Percentiles rank a stretch among this genome's conserved stretches.
Evolutionary conservation across 1,140 invertebrate genomes (phyloP).

Genomic region (Diabrotica virgifera): DNA sequence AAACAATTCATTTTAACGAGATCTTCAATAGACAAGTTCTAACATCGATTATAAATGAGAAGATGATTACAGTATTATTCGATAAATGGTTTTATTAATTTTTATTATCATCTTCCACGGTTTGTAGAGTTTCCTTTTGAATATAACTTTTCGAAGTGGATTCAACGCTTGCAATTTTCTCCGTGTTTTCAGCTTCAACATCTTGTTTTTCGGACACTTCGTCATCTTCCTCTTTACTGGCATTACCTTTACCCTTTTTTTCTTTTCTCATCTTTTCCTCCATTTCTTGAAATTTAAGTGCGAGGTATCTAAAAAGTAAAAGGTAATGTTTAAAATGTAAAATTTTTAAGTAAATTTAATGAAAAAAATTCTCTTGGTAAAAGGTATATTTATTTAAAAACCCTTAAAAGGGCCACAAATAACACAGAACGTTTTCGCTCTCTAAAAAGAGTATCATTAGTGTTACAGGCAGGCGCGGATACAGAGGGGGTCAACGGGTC

Average conservation of each 20-base stretch:
- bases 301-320: constrained; percentile 62
- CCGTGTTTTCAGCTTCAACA: constrained; percentile 30
- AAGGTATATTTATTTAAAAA: too few species aligned
- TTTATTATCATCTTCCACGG: constrained; percentile 15
- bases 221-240: constrained; percentile 22
- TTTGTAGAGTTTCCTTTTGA: constrained; percentile 18
- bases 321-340: too few species aligned
- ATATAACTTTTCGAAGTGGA: neutral
- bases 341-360: too few species aligned
- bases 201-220: constrained; percentile 23
- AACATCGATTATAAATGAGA: too few species aligned
- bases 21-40: too few species aligned
- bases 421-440: too few species aligned
- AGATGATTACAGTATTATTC: neutral
- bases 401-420: too few species aligned
- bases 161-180: constrained; percentile 26
- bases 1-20: too few species aligned
- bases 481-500: too few species aligned
- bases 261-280: constrained; percentile 65
- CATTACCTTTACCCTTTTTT: constrained; percentile 45
- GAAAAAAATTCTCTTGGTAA: too few species aligned
- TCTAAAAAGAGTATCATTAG: too few species aligned
- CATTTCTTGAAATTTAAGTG: constrained; percentile 78
- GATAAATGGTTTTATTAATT: neutral
- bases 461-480: too few species aligned